Evolutionary conservation across 2,888 invertebrate species (phyloP).

Genomic region (Agrochola lota): DNA sequence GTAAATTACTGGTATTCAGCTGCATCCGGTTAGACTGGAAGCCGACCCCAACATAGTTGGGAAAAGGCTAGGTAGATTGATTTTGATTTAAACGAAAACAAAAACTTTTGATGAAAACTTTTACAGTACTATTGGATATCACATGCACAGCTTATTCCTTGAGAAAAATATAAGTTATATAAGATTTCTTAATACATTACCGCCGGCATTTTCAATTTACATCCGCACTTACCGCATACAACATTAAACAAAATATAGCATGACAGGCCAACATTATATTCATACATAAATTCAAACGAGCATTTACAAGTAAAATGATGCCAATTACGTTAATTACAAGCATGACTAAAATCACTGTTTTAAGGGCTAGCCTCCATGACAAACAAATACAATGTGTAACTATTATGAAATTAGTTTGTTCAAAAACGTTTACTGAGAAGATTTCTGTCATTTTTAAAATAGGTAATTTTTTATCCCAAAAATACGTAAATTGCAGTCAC

Average conservation of each 20-base stretch:
- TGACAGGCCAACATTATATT: slow-evolving; percentile 32
- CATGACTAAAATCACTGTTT: slow-evolving; percentile 34
- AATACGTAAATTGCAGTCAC: too few species aligned
- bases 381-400: not conserved
- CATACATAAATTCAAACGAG: slow-evolving; percentile 37
- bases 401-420: too few species aligned
- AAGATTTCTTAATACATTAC: not conserved
- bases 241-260: slow-evolving; percentile 29
- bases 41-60: too few species aligned
- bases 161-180: not conserved
- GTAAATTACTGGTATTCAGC: too few species aligned
- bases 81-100: too few species aligned
- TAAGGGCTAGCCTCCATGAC: slow-evolving; percentile 17
- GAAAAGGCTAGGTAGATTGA: too few species aligned
- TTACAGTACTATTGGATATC: not conserved
- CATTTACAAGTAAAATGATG: slow-evolving; percentile 51
- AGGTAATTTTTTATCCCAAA: too few species aligned
- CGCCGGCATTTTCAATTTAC: slow-evolving; percentile 25
- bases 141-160: not conserved
- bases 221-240: not conserved
- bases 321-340: slow-evolving; percentile 55
- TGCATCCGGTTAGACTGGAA: too few species aligned
- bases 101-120: not conserved
- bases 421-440: too few species aligned
- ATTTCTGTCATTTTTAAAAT: too few species aligned